Base-by-base conservation (phyloP, 2,113 vertebrate genomes). In the Colius striatus region DNA sequence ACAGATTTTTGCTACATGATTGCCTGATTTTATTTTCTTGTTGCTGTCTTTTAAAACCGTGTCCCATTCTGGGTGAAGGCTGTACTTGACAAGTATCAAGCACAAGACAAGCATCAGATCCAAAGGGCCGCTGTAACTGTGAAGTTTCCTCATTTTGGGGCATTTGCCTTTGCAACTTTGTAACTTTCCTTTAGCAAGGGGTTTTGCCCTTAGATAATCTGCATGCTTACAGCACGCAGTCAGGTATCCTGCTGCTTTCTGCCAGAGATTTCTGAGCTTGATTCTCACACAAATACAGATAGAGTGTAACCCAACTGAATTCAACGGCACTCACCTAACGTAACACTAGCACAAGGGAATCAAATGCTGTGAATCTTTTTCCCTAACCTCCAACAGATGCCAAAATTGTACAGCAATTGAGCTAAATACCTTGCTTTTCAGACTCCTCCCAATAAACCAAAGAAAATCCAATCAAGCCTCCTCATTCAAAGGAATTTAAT, bases 401-500 rank as follows among this genome's bases (percentile, higher is more conserved):
- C 88, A 95, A 96, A 96, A 91, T 67, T 36, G 32, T 75, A 60
- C 38, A 70, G 89, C 18, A 29, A 92, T 84, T 68, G 93, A 91
- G 93, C 90, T 94, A 95, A 95, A 87, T 91, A 80, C 90, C 91
- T 92, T 68, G 65, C 87, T 66, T 91, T 84, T 87, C 88, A 63
- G 79, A 84, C 79, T 87, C 94, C 89, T 95, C 94, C 95, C 91
- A 74, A 55, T 84, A 88, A 95, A 91, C 77, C 65, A 81, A 80
- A 93, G 84, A 90, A 96, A 96, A 82, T 81, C 92, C 89, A 88
- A 75, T 91, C 93, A 87, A 88, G 84, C 67, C 72, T 93, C 79
- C 85, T 94, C 70, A 22, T 89, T 72, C 90, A 89, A 90, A 94
- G 82, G 94, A 90, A 78, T 94, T 95, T 92, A 87, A 95, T 92